Evolutionary conservation across 2,888 invertebrate genomes (phyloP), one percentile per base, ranked within the genome.

Genomic region (Criorhina ranunculi): DNA sequence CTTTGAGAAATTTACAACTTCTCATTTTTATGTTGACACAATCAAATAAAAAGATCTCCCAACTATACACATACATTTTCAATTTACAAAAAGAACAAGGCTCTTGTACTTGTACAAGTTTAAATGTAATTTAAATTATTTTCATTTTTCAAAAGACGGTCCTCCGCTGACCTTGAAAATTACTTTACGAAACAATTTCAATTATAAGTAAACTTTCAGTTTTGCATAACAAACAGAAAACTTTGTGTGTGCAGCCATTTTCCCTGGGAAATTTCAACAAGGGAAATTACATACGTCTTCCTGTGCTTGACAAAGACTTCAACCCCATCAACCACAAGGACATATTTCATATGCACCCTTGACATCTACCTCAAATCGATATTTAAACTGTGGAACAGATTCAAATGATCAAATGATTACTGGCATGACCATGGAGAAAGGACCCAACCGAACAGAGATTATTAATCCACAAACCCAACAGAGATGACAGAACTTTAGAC

Each of bases 221-320:
- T 69, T 69, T 35, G 59, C 76, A 77, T 69, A 69, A 60, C 53
- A 62, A 62, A 55, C 6, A 19, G 37, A 53, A 37, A 62, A 46
- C 31, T 49, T 8, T 33, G 7, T 6, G 7, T 6, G 12, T n/a
- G 9, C 24, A 42, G 24, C 24, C 11, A 1, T 24, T 51, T 9
- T 29, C 35, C 17, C 60, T 4, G 40, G 24, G 53, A 73, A 37
- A 53, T 31, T 57, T 19, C 57, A 51, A 40, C 70, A 31, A 57
- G 37, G 19, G n/a, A 78, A 78, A 57, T 78, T 70, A 70, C 55
- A 57, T 19, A 55, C 31, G 62, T 60, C 62, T 77, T 53, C 29
- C 33, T 31, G n/a, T n/a, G n/a, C 53, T 15, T 15, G 12, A 64
- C 33, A 17, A 70, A 57, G 19, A n/a, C n/a, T n/a, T 31, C 4